These are phyloP conservation scores for Crotalus tigris DNA, from an alignment of 2,113 vertebrate species.

Conservation along the genomic window DNA sequence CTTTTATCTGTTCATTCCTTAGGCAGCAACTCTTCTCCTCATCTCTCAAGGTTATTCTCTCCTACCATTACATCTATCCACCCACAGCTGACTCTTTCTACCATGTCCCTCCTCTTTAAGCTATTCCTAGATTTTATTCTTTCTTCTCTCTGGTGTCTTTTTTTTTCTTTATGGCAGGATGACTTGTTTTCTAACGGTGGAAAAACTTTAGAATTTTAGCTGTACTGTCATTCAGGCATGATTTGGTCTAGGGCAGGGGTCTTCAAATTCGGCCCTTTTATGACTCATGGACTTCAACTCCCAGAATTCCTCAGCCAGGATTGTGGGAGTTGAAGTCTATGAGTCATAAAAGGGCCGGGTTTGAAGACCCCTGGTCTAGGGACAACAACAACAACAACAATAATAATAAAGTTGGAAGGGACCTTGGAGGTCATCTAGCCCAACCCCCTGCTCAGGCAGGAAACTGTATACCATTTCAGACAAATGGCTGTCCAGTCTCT, in stretches of 20 bases:
- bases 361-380: too few relatives aligned
- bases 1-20: not conserved
- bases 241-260: not conserved
- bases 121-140: not conserved
- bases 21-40: not conserved
- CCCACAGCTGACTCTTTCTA: not conserved
- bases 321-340: too few relatives aligned
- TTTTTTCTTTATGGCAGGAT: not conserved
- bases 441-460: too few relatives aligned
- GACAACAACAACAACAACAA: too few relatives aligned
- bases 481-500: too few relatives aligned
- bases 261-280: too few relatives aligned
- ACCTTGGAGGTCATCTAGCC: too few relatives aligned
- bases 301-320: too few relatives aligned
- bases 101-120: not conserved
- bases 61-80: not conserved
- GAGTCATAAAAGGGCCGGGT: too few relatives aligned
- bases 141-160: not conserved
- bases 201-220: not conserved
- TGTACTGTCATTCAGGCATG: not conserved
- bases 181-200: not conserved
- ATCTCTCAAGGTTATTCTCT: not conserved
- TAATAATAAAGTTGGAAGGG: too few relatives aligned
- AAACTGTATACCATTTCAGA: too few relatives aligned
- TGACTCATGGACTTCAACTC: too few relatives aligned